Evolutionary conservation across 2,888 invertebrate genomes (phyloP).

Genomic region (Stratiomys singularior): DNA sequence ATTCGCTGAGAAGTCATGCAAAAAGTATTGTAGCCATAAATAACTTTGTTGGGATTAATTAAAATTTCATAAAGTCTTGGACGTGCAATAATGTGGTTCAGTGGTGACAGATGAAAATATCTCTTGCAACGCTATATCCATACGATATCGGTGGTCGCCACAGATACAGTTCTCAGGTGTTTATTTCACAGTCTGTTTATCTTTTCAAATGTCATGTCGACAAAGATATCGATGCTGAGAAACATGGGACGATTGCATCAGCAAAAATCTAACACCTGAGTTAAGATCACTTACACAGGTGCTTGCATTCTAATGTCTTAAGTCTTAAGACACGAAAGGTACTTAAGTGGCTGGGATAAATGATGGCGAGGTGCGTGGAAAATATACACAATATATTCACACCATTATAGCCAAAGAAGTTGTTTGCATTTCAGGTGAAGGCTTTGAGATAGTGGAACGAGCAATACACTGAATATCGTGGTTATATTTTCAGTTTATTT

Average conservation of each 20-base stretch:
- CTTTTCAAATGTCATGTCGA: constrained; percentile 28
- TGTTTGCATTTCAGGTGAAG: constrained; percentile 36
- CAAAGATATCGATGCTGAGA: constrained; percentile 21
- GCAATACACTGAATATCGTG: no score
- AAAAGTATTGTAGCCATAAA: no score
- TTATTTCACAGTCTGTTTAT: constrained; percentile 22
- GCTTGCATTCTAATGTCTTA: constrained; percentile 34
- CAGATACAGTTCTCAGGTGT: constrained; percentile 26
- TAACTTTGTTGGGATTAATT: constrained; percentile 21
- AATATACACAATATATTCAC: constrained; percentile 23
- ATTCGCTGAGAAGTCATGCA: no score
- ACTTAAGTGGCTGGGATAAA: constrained; percentile 26
- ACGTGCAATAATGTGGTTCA: constrained; percentile 8
- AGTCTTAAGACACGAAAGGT: constrained; percentile 33
- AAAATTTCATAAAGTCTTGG: constrained; percentile 37
- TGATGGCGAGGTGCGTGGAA: constrained; percentile 39
- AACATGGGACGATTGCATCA: constrained; percentile 38
- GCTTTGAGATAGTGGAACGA: not conserved
- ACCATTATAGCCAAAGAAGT: constrained; percentile 33
- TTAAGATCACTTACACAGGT: constrained; percentile 45
- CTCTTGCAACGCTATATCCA: not conserved
- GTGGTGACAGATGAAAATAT: constrained; percentile 24
- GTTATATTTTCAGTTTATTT: no score
- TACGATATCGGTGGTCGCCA: not conserved
- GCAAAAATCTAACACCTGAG: constrained; percentile 42